A percentile compares a stretch with the other conserved stretches of the same genome.
phyloP scores from a whole-genome alignment of 2,797 vertebrate species.

The Phoxinus dragarum region DNA sequence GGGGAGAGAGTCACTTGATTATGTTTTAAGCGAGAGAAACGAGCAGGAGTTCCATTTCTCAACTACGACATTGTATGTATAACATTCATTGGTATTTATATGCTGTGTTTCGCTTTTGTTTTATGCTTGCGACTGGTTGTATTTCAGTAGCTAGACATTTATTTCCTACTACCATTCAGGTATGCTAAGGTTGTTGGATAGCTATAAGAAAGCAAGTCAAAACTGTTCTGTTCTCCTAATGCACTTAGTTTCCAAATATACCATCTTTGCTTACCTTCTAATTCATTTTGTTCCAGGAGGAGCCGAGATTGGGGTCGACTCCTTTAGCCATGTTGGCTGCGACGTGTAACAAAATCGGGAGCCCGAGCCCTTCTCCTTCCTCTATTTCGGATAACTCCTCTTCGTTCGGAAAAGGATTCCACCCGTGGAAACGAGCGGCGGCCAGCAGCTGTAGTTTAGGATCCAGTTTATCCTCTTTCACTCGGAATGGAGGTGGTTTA shows the following conservation, averaged over 20 bases:
- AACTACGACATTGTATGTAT: slow-evolving; percentile 60
- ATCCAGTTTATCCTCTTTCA: slow-evolving; percentile 86
- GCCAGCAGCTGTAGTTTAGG: slow-evolving; percentile 92
- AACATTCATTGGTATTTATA: slow-evolving; percentile 73
- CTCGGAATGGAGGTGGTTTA: slow-evolving; percentile 85
- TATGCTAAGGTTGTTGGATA: not conserved
- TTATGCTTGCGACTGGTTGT: not conserved
- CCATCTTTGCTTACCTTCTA: slow-evolving; percentile 59
- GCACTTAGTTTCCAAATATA: slow-evolving; percentile 16
- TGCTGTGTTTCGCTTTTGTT: slow-evolving; percentile 63
- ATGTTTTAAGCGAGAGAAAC: slow-evolving; percentile 82
- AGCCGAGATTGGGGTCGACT: slow-evolving; percentile 97
- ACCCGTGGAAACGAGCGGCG: slow-evolving; percentile 94
- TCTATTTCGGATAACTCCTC: slow-evolving; percentile 91
- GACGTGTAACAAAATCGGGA: slow-evolving; percentile 99
- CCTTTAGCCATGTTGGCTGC: slow-evolving; percentile 99
- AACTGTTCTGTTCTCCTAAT: not conserved
- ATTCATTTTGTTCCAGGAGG: slow-evolving; percentile 85
- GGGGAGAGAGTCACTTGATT: slow-evolving; percentile 86
- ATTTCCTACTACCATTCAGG: not conserved
- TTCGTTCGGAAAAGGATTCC: slow-evolving; percentile 94
- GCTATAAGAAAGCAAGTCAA: not conserved
- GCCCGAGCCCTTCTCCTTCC: slow-evolving; percentile 94
- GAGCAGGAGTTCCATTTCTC: slow-evolving; percentile 80
- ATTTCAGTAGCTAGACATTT: not conserved